phyloP scores from a whole-genome alignment of 2,888 invertebrate species.

The Trisateles emortualis region DNA sequence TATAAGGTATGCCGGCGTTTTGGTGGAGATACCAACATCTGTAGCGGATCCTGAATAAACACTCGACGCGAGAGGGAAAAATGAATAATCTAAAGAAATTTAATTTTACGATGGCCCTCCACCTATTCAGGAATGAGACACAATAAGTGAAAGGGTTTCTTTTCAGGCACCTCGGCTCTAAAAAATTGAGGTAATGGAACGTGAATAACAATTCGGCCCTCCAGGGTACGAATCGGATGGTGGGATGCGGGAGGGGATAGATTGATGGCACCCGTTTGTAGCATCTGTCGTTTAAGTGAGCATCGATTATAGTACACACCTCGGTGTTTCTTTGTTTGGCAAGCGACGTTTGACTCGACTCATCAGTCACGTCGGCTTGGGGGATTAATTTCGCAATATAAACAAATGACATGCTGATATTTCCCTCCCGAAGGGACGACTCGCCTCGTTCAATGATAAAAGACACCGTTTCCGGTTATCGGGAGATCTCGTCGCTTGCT shows the following conservation, averaged over 20 bases:
- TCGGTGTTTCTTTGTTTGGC: constrained; percentile 81
- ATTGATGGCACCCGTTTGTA: constrained; percentile 85
- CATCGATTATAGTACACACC: constrained; percentile 84
- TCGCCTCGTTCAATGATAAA: constrained; percentile 56
- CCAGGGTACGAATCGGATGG: constrained; percentile 55
- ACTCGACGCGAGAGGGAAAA: constrained; percentile 48
- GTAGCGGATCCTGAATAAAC: constrained; percentile 49
- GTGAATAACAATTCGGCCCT: constrained; percentile 84
- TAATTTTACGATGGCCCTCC: constrained; percentile 74
- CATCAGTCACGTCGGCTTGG: constrained; percentile 70
- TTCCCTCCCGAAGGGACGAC: constrained; percentile 54
- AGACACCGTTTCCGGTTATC: constrained; percentile 58
- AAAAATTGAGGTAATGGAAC: constrained; percentile 86
- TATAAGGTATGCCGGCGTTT: constrained; percentile 34
- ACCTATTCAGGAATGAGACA: constrained; percentile 78
- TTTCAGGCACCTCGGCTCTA: constrained; percentile 80
- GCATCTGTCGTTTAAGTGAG: constrained; percentile 86
- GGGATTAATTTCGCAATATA: constrained; percentile 78
- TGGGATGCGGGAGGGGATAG: constrained; percentile 64
- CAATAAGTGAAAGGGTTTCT: constrained; percentile 84
- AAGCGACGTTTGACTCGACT: constrained; percentile 74
- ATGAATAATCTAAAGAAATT: constrained; percentile 75
- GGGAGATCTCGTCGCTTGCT: constrained; percentile 50
- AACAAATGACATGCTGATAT: constrained; percentile 78
- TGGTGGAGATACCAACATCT: constrained; percentile 52